These are phyloP conservation scores for Hyperoplus lanceolatus DNA, from an alignment of 2,797 vertebrate genomes.

Conservation along the genomic window DNA sequence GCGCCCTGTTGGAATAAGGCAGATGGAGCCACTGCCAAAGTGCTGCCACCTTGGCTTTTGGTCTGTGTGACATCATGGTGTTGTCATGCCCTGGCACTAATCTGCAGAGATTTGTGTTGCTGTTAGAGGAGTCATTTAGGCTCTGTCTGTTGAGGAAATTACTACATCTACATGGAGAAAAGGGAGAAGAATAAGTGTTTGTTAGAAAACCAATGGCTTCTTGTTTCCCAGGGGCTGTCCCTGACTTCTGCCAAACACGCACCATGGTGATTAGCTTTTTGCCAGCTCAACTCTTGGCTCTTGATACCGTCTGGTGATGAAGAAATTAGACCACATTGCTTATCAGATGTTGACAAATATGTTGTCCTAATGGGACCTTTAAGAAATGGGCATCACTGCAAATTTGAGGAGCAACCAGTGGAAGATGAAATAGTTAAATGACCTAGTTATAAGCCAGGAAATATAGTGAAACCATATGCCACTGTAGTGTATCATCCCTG, in stretches of 20 bases:
- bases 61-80: conserved; percentile 38
- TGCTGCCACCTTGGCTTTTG: conserved; percentile 19
- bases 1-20: conserved; percentile 11
- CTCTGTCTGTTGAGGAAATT: conserved; percentile 30
- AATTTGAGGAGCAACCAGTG: neutral
- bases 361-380: conserved; percentile 17
- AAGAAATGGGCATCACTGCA: conserved; percentile 1
- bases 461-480: neutral
- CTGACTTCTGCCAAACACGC: conserved; percentile 28
- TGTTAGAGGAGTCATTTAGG: conserved; percentile 29
- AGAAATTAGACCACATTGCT: conserved; percentile 40
- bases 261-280: conserved; percentile 15
- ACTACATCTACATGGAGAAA: conserved; percentile 35
- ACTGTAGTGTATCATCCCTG: neutral
- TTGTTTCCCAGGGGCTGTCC: conserved; percentile 47
- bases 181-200: conserved; percentile 36
- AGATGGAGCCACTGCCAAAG: conserved; percentile 44
- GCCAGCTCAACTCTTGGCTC: conserved; percentile 28
- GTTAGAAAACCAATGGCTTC: conserved; percentile 38
- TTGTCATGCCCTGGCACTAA: conserved; percentile 46
- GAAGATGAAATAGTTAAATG: conserved; percentile 20
- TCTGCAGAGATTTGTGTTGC: conserved; percentile 31
- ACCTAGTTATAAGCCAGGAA: neutral
- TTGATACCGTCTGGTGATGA: conserved; percentile 17
- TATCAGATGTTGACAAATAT: neutral